Conservation (phyloP, 2,888 invertebrate genomes). For the Epinotia bilunana region DNA sequence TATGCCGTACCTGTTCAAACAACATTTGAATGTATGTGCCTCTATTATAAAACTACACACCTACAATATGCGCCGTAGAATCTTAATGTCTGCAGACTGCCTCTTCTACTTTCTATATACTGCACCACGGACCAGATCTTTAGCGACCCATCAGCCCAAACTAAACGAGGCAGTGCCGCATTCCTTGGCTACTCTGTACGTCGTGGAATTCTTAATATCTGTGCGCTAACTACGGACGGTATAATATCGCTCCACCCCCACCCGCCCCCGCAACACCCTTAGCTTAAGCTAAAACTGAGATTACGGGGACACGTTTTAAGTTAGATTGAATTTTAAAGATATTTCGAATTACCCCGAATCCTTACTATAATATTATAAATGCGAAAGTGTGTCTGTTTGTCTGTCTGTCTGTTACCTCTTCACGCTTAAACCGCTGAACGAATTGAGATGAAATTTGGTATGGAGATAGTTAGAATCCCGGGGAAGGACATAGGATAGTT, state of each 20-base stretch:
- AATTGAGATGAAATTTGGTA: too few species aligned
- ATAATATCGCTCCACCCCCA: slow-evolving; percentile 72
- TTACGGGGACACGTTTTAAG: slow-evolving; percentile 12
- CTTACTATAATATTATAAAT: too few species aligned
- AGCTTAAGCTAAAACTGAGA: slow-evolving; percentile 34
- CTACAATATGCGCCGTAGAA: slow-evolving; percentile 71
- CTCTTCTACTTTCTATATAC: slow-evolving; percentile 4
- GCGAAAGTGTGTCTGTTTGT: too few species aligned
- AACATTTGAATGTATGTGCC: neutral
- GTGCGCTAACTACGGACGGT: slow-evolving; percentile 81
- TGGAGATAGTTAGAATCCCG: too few species aligned
- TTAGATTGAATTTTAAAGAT: slow-evolving; percentile 24
- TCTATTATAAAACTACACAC: neutral
- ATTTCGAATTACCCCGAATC: neutral
- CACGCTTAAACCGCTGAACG: too few species aligned
- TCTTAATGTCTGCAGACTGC: slow-evolving; percentile 76
- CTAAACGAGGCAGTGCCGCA: slow-evolving; percentile 25
- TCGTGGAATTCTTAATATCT: slow-evolving; percentile 83
- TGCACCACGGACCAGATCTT: neutral
- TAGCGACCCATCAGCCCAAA: neutral
- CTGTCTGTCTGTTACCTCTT: too few species aligned
- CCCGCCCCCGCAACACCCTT: slow-evolving; percentile 24
- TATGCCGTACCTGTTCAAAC: too few species aligned
- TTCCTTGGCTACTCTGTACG: slow-evolving; percentile 58
- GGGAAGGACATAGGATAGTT: too few species aligned